phyloP scores from a whole-genome alignment of 2,113 vertebrate species.

The Heloderma charlesbogerti region DNA sequence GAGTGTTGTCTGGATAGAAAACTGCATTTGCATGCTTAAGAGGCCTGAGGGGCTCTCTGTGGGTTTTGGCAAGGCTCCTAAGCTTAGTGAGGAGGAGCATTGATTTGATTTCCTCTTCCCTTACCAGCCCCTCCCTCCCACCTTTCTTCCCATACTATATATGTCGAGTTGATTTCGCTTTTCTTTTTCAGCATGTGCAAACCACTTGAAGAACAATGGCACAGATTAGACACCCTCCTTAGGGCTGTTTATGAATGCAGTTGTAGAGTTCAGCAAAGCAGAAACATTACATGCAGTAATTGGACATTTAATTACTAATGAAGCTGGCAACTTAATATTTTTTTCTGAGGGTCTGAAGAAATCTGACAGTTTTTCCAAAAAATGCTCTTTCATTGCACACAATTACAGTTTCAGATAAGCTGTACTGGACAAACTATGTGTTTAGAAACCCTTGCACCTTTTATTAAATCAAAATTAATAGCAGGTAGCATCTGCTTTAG shows the following conservation, averaged over 20 bases:
- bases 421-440: slow-evolving; percentile 63
- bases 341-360: slow-evolving; percentile 73
- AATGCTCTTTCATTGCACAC: slow-evolving; percentile 49
- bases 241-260: slow-evolving; percentile 79
- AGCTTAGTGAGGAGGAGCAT: slow-evolving; percentile 61
- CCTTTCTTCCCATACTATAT: slow-evolving; percentile 77
- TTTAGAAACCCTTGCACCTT: slow-evolving; percentile 65
- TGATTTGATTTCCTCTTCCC: slow-evolving; percentile 76
- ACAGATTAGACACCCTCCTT: slow-evolving; percentile 82
- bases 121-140: slow-evolving; percentile 67
- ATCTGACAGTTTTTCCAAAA: slow-evolving; percentile 72
- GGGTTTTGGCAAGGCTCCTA: slow-evolving; percentile 76
- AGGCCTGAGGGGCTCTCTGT: slow-evolving; percentile 80
- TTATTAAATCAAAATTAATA: slow-evolving; percentile 45
- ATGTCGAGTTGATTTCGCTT: slow-evolving; percentile 78
- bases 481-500: slow-evolving; percentile 43
- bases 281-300: slow-evolving; percentile 79
- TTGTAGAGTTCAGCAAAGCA: slow-evolving; percentile 79
- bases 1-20: slow-evolving; percentile 82
- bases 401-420: slow-evolving; percentile 67
- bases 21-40: slow-evolving; percentile 84
- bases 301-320: slow-evolving; percentile 81
- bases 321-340: slow-evolving; percentile 69
- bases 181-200: slow-evolving; percentile 80
- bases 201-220: slow-evolving; percentile 84